Evolutionary conservation across 2,888 invertebrate genomes (phyloP), one percentile per base, ranked within the genome.

Genomic region (Agrotis ipsilon): DNA sequence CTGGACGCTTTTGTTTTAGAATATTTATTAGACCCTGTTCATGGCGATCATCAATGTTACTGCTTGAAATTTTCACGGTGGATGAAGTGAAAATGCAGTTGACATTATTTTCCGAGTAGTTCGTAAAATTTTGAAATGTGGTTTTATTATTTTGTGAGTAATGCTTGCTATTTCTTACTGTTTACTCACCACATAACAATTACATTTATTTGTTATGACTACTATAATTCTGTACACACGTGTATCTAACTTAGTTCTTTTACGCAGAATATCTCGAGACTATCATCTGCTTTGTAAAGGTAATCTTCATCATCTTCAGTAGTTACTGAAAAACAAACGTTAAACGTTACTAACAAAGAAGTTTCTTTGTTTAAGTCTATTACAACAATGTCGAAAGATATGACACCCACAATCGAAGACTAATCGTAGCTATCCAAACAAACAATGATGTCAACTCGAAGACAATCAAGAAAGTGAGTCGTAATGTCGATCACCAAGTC

Each of bases 401-500:
- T 71, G 46, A 32, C 27, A 61, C 5, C 3, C 19, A 19, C n/a
- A 45, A 58, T 58, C 51, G n/a, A 32, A 43, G 21, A 16, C 66
- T 4, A 48, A 54, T 57, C 48, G 9, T 24, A 39, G 21, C 16
- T 46, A 49, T 55, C 65, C 71, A 78, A 79, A 68, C 46, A 72
- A 78, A 72, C 76, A 72, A 77, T 75, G 48, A 68, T 55, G 63
- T 68, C 68, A 61, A 73, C 32, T 55, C 49, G 18, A 57, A 58
- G 67, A 75, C 77, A 78, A 81, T 72, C 69, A 72, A 67, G 66
- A 68, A 59, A 68, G 48, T 75, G 79, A 78, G 62, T 70, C 85
- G 72, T 80, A 84, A 88, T 86, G 88, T 87, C 84, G 76, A 86
- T 81, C 77, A 71, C 65, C 61, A 81, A 83, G 69, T 76, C 74